These are phyloP conservation scores for Ceratotherium simum DNA, from an alignment of 2,113 vertebrate species.

Conservation along the genomic window DNA sequence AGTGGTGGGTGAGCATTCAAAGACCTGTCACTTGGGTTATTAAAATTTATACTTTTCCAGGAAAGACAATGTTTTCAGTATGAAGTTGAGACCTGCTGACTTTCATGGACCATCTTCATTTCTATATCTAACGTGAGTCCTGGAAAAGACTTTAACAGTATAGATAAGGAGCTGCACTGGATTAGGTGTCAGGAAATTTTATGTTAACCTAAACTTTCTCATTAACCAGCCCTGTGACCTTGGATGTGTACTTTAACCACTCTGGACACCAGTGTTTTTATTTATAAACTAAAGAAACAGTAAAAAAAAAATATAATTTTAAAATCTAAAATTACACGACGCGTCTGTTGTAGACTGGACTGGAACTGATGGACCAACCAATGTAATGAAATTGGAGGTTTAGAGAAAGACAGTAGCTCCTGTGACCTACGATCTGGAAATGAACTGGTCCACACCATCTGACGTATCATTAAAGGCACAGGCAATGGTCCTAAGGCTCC, in stretches of 20 bases:
- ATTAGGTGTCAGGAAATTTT: background rate
- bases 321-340: background rate
- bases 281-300: background rate
- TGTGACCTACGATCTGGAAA: background rate
- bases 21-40: background rate
- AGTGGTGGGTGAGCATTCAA: background rate
- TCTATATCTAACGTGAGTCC: background rate
- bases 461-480: background rate
- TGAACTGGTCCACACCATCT: background rate
- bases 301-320: background rate
- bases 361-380: background rate
- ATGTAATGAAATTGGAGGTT: background rate
- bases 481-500: background rate
- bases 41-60: background rate
- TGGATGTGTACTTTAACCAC: background rate
- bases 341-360: background rate
- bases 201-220: background rate
- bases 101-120: background rate
- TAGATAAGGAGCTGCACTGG: background rate
- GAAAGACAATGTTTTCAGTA: background rate
- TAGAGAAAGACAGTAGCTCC: background rate
- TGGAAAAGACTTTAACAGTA: background rate
- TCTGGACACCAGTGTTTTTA: background rate
- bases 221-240: background rate
- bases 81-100: background rate